Percentiles rank a stretch among this genome's conserved stretches.
Evolutionary conservation across 2,797 vertebrate genomes (phyloP).

Genomic region (Silurus lanzhouensis): DNA sequence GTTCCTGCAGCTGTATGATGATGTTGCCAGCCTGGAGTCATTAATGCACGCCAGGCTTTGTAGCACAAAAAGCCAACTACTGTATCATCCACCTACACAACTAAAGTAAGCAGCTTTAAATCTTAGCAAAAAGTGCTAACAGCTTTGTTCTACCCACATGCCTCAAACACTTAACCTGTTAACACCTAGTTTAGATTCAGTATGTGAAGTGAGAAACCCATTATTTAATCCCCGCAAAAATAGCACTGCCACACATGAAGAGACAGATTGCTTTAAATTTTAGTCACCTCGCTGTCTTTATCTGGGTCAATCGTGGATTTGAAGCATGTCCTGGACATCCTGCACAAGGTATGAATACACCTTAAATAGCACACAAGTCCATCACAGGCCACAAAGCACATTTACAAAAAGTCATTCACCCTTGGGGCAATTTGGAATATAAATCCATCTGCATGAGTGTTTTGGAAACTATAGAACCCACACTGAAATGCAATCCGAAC

Average conservation of each 20-base stretch:
- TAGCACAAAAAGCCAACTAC: conserved; percentile 7
- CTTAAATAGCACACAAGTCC: not conserved
- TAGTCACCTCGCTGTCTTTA: not conserved
- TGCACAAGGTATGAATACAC: not conserved
- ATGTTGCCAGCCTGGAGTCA: not conserved
- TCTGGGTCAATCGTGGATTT: not conserved
- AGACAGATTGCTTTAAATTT: not conserved
- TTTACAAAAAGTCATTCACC: not conserved
- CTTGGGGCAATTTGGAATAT: not conserved
- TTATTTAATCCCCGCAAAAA: not conserved
- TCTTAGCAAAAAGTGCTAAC: not conserved
- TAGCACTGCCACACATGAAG: not conserved
- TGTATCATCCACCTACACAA: conserved; percentile 26
- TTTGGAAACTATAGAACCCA: not conserved
- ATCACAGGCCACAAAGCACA: not conserved
- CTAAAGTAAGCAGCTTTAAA: not conserved
- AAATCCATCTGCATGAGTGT: not conserved
- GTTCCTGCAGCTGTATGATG: not conserved
- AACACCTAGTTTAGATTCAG: not conserved
- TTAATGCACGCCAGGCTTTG: conserved; percentile 13
- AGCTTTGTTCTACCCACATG: not conserved
- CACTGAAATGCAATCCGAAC: not conserved
- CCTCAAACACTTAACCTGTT: conserved; percentile 4
- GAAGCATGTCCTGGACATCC: not conserved
- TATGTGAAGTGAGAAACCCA: not conserved